A percentile compares a stretch with the other conserved stretches of the same genome.
Conservation (phyloP, 2,113 vertebrate species). For the Abramis brama region DNA sequence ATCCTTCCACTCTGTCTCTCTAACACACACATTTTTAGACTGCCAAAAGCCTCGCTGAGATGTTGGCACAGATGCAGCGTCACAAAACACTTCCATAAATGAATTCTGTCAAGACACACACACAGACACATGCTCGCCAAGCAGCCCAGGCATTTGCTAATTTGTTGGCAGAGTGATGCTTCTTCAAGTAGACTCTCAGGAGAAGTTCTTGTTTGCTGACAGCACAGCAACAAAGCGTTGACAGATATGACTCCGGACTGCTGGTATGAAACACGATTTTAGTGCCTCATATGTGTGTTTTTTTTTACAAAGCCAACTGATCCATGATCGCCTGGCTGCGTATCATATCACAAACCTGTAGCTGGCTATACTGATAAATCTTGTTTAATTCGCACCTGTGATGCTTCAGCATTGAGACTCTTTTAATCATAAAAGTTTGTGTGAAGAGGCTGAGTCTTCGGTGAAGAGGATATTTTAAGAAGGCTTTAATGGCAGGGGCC, state of each 20-base stretch:
- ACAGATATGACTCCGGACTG: constrained; percentile 40
- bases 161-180: constrained; percentile 38
- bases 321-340: not conserved
- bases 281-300: not conserved
- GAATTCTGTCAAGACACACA: constrained; percentile 47
- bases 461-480: not conserved
- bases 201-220: constrained; percentile 47
- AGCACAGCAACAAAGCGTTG: constrained; percentile 42
- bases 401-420: not conserved
- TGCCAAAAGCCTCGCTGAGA: constrained; percentile 44
- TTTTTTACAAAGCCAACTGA: constrained; percentile 5
- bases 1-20: not conserved
- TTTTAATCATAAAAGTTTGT: not conserved
- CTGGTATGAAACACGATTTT: constrained; percentile 25
- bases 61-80: constrained; percentile 37
- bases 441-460: not conserved
- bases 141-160: constrained; percentile 43
- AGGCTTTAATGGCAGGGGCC: not conserved
- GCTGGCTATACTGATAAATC: not conserved
- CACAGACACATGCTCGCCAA: constrained; percentile 44
- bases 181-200: constrained; percentile 45
- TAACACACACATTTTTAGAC: constrained; percentile 11
- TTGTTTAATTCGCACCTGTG: constrained; percentile 20
- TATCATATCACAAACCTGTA: constrained; percentile 17
- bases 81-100: constrained; percentile 50